These are phyloP conservation scores for Anthonomus grandis DNA, from an alignment of 1,140 invertebrate species.

Conservation along the genomic window DNA sequence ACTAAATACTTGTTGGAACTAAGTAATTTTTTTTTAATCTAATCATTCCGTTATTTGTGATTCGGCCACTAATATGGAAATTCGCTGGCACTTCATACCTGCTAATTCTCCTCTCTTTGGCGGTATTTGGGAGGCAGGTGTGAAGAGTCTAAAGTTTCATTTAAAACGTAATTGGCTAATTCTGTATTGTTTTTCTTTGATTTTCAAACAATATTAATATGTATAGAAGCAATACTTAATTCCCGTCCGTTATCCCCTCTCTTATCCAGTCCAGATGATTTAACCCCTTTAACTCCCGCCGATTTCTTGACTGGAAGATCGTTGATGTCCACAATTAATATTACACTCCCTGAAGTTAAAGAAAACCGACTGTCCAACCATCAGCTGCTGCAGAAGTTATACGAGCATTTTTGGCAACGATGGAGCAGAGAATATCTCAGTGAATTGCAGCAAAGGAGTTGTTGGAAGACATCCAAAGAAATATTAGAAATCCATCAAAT, in stretches of 20 bases:
- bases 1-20: slow-evolving; percentile 17
- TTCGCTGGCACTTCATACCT: slow-evolving; percentile 39
- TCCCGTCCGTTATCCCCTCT: too few relatives aligned
- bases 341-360: too few relatives aligned
- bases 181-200: too few relatives aligned
- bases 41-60: slow-evolving; percentile 19
- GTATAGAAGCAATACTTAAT: too few relatives aligned
- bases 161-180: slow-evolving; percentile 31
- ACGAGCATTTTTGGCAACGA: too few relatives aligned
- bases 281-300: slow-evolving; percentile 4
- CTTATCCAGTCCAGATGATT: not conserved
- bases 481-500: slow-evolving; percentile 4
- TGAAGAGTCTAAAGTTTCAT: too few relatives aligned
- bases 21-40: not conserved
- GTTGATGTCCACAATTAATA: too few relatives aligned
- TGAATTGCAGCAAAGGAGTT: slow-evolving; percentile 25
- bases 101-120: slow-evolving; percentile 39
- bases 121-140: too few relatives aligned
- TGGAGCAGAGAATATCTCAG: too few relatives aligned
- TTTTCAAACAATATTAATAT: too few relatives aligned
- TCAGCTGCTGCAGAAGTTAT: too few relatives aligned
- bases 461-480: slow-evolving; percentile 10
- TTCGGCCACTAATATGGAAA: not conserved
- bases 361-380: too few relatives aligned
- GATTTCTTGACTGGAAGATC: slow-evolving; percentile 5